Evolutionary conservation across 2,113 vertebrate species (phyloP).

Genomic region (Prionailurus viverrinus): DNA sequence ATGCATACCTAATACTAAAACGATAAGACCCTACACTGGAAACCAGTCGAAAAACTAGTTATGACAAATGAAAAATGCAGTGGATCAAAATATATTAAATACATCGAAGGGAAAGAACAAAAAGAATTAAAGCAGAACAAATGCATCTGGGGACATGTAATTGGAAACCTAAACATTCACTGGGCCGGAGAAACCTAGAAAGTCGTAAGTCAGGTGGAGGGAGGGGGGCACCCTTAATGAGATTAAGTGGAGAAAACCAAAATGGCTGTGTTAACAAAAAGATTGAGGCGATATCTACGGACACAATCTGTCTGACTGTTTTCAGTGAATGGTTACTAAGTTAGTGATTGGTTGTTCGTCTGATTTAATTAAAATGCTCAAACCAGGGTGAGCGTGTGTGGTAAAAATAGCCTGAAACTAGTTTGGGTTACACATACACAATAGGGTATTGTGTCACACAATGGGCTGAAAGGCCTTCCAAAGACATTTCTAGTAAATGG

Average conservation of each 20-base stretch:
- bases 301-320: conserved; percentile 70
- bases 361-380: conserved; percentile 81
- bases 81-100: conserved; percentile 50
- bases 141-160: conserved; percentile 67
- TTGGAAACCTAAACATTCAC: conserved; percentile 70
- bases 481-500: conserved; percentile 52
- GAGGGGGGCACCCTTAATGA: conserved; percentile 51
- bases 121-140: conserved; percentile 62
- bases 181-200: conserved; percentile 62
- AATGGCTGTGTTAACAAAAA: conserved; percentile 73
- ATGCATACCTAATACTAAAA: conserved; percentile 49
- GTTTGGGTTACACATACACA: conserved; percentile 66
- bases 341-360: conserved; percentile 66
- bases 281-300: conserved; percentile 51
- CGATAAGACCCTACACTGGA: conserved; percentile 48
- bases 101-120: conserved; percentile 48
- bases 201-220: conserved; percentile 48
- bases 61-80: conserved; percentile 62
- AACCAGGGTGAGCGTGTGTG: conserved; percentile 57
- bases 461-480: conserved; percentile 4
- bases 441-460: conserved; percentile 63
- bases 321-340: conserved; percentile 64
- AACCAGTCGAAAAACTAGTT: conserved; percentile 46
- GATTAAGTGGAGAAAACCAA: conserved; percentile 73
- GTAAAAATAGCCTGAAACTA: conserved; percentile 79